Evolutionary conservation across 1,140 invertebrate species (phyloP).

Genomic region (Pseudomyrmex pallidus): DNA sequence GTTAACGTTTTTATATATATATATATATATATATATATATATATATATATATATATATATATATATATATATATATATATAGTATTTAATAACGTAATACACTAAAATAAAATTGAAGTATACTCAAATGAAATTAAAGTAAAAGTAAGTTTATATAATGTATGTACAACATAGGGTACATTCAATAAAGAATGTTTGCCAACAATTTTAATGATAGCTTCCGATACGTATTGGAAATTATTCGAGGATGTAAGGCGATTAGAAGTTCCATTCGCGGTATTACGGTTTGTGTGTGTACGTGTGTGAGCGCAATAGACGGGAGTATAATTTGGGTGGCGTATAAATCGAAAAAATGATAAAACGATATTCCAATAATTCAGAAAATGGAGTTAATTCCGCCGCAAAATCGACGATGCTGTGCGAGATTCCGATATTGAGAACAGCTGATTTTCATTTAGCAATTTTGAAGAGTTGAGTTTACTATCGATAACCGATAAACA

Average conservation of each 20-base stretch:
- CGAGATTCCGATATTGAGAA: slow-evolving; percentile 8
- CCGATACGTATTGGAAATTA: slow-evolving; percentile 42
- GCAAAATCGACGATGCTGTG: slow-evolving; percentile 5
- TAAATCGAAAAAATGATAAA: slow-evolving; percentile 52
- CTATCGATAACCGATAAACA: slow-evolving; percentile 46
- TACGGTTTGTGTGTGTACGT: slow-evolving; percentile 25
- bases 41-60: too few relatives aligned
- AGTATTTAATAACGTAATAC: background rate
- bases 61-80: too few relatives aligned
- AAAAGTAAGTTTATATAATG: too few relatives aligned
- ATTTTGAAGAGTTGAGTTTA: slow-evolving; percentile 15
- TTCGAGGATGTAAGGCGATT: slow-evolving; percentile 65
- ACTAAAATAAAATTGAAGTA: too few relatives aligned
- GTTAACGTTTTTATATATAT: too few relatives aligned
- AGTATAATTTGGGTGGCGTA: slow-evolving; percentile 49
- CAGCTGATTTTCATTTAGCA: slow-evolving; percentile 52
- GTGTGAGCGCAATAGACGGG: slow-evolving; percentile 28
- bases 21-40: too few relatives aligned
- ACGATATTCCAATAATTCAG: slow-evolving; percentile 48
- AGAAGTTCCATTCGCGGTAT: slow-evolving; percentile 49
- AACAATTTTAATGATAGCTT: slow-evolving; percentile 27
- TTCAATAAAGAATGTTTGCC: slow-evolving; percentile 16
- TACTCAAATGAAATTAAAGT: too few relatives aligned
- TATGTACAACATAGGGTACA: too few relatives aligned
- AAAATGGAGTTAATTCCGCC: slow-evolving; percentile 53